Evolutionary conservation across 2,113 vertebrate species (phyloP), one percentile per base, ranked within the genome.

Genomic region (Notechis scutatus): DNA sequence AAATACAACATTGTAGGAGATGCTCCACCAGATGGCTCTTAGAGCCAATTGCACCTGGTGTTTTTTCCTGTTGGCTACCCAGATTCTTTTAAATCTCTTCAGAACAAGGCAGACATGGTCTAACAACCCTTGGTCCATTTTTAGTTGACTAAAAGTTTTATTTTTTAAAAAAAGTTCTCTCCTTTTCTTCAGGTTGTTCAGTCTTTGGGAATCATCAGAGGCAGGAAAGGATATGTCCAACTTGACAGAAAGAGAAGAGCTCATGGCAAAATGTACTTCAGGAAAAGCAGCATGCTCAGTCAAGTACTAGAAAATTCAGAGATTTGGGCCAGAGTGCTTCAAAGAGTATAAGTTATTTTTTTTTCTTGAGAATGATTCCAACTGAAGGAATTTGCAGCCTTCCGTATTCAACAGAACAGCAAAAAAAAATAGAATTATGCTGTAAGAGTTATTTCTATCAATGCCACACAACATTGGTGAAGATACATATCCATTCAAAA

Each of bases 221-320:
- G 96, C 98, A 97, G 97, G 98, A 96, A 95, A 93, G 87, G 92
- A 96, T 97, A 97, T 94, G 97, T 96, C 95, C 61, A 56, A 91
- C 95, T 95, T 94, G 95, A 94, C 85, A 89, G 95, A 92, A 89
- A 93, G 85, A 92, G 95, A 96, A 95, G 95, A 94, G 92, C 95
- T 93, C 91, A 93, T 94, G 96, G 92, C 91, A 96, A 92, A 91
- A 92, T 93, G 94, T 91, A 96, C 94, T 95, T 97, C 94, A 95
- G 97, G 96, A 95, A 97, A 96, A 96, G 39, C 93, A 92, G 20
- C n/a, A 20, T 88, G 94, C 94, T 94, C 86, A 23, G 10, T 88
- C 89, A 56, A 54, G 81, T 94, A 15, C 87, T 14, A 0, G 24
- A 0, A 93, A 59, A 89, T 9, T 85, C 92, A 95, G 3, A 94